These are phyloP conservation scores for Eledona agricola DNA, from an alignment of 2,888 invertebrate species.

Conservation along the genomic window DNA sequence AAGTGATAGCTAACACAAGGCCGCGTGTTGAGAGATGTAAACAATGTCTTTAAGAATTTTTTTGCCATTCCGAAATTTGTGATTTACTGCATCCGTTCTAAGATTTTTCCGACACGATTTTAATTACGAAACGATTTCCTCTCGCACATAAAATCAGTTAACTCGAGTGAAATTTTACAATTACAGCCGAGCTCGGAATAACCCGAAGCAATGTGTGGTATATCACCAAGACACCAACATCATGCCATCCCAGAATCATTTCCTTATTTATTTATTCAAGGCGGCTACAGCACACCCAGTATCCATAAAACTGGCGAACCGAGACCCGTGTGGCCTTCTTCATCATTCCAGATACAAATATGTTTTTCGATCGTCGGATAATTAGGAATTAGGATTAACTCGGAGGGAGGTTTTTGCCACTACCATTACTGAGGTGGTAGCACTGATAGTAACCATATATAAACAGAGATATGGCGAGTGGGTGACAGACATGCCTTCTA, in stretches of 20 bases:
- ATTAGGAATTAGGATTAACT: too few relatives aligned
- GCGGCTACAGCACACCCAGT: conserved; percentile 56
- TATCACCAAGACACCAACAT: conserved; percentile 46
- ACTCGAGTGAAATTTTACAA: conserved; percentile 32
- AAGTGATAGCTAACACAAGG: conserved; percentile 34
- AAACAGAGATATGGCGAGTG: conserved; percentile 52
- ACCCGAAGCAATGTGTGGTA: conserved; percentile 53
- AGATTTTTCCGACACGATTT: too few relatives aligned
- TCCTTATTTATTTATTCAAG: conserved; percentile 60
- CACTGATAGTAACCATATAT: conserved; percentile 44
- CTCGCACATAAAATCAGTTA: too few relatives aligned
- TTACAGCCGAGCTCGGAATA: conserved; percentile 38
- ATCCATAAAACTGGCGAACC: conserved; percentile 56
- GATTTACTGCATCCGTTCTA: conserved; percentile 32
- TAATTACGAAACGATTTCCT: too few relatives aligned
- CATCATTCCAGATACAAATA: conserved; percentile 1
- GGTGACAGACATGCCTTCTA: conserved; percentile 50
- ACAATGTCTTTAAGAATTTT: conserved; percentile 34
- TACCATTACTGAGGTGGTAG: conserved; percentile 32
- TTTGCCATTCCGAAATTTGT: conserved; percentile 29
- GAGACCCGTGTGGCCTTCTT: conserved; percentile 33
- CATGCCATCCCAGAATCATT: conserved; percentile 55
- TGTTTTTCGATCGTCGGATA: neutral
- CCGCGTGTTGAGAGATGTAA: conserved; percentile 37
- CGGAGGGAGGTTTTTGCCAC: conserved; percentile 33